A percentile compares a stretch with the other conserved stretches of the same genome.
phyloP scores from a whole-genome alignment of 2,797 vertebrate species.

The Pristis pectinata region DNA sequence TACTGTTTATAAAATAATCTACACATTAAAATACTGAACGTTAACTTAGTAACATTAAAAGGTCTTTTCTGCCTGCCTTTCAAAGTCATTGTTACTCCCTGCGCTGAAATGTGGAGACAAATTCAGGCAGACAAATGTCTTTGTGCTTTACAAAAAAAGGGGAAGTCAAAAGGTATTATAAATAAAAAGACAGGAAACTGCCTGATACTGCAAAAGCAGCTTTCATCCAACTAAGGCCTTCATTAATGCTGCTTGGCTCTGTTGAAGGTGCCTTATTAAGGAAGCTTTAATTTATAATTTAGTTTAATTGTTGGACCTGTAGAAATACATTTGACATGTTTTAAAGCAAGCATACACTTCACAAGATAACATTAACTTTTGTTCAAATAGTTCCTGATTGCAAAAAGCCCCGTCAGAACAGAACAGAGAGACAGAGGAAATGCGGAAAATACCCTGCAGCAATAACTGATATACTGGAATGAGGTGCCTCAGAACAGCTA shows the following conservation, averaged over 20 bases:
- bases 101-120: neutral
- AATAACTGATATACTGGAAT: neutral
- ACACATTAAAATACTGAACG: neutral
- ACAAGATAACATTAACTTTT: neutral
- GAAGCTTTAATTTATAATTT: neutral
- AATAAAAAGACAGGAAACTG: conserved; percentile 2
- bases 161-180: neutral
- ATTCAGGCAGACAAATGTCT: neutral
- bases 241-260: neutral
- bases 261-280: neutral
- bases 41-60: neutral
- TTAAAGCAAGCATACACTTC: neutral
- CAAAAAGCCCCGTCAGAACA: neutral
- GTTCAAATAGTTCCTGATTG: neutral
- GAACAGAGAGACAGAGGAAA: neutral
- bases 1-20: neutral
- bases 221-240: neutral
- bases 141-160: neutral
- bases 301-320: neutral
- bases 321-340: neutral
- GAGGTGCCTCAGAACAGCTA: neutral
- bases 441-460: neutral
- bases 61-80: neutral
- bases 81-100: neutral
- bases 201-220: neutral